phyloP scores from a whole-genome alignment of 2,113 vertebrate genomes.

The Laticauda colubrina region DNA sequence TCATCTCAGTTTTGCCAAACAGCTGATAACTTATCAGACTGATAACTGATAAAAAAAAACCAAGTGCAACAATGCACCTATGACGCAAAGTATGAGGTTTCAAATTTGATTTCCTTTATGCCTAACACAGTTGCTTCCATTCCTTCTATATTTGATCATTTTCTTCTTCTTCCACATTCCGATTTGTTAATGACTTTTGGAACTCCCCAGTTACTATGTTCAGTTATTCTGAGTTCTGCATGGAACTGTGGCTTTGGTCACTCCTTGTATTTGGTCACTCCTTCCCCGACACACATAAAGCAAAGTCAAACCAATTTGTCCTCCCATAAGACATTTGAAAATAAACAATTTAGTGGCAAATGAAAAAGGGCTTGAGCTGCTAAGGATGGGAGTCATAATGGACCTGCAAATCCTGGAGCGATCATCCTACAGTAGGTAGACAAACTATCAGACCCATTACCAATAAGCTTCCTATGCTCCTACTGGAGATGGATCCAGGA shows the following conservation, averaged over 20 bases:
- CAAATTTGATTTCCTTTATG: not conserved
- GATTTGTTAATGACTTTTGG: not conserved
- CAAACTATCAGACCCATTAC: not conserved
- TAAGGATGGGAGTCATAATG: not conserved
- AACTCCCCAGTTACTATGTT: not conserved
- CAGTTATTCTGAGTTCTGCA: not conserved
- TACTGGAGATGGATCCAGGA: not conserved
- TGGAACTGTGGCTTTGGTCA: not conserved
- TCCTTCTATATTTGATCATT: not conserved
- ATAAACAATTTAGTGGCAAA: not conserved
- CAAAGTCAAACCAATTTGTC: not conserved
- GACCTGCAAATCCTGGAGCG: not conserved
- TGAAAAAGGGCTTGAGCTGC: not conserved
- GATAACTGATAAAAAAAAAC: not conserved
- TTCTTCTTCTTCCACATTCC: not conserved
- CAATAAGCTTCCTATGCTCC: not conserved
- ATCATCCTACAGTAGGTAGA: not conserved
- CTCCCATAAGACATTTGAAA: not conserved
- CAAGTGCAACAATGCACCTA: not conserved
- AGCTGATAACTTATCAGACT: not conserved
- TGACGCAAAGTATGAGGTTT: not conserved
- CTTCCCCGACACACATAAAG: not conserved
- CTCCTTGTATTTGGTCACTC: not conserved
- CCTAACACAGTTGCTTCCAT: not conserved
- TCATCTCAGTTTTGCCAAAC: not conserved